Base-by-base conservation (phyloP, 2,113 vertebrate genomes). In the Megalops atlanticus region DNA sequence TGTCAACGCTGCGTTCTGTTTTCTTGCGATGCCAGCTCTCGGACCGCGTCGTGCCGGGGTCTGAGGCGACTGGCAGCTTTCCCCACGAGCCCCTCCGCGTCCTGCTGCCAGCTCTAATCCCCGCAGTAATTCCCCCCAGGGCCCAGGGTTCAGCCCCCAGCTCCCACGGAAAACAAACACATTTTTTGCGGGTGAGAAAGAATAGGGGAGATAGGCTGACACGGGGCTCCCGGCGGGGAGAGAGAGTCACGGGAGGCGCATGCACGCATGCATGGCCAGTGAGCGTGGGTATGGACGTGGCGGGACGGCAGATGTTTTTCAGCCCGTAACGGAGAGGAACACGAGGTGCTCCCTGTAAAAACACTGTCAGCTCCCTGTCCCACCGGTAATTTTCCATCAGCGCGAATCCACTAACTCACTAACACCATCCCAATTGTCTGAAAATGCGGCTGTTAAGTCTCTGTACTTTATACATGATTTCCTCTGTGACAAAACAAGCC, bases 341-440 rank as follows among this genome's bases (percentile, higher is more conserved):
- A 82, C n/a, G 86, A 86, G 40, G 88, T 83, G 85, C 88, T 83
- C 85, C 86, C 84, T 91, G 86, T 88, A 84, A 86, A 92, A 92
- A 92, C 92, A 91, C 80, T 89, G 89, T 91, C 89, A 87, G 84
- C 79, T 87, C 88, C 81, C 82, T 83, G 27, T 27, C 47, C 31
- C 33, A 64, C 74, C 80, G 71, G 83, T 86, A 83, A n/a, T 80
- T 87, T 87, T 86, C 85, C 74, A 85, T 76, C 68, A 76, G 38
- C 78, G 41, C 36, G 54, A 41, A 43, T 35, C 33, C 68, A 43
- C n/a, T 18, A 31, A 45, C 36, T 14, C 12, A 18, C 4, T n/a
- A 41, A 36, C 58, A 39, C 7, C 40, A 47, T 15, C 15, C 36
- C 43, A 71, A 2, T 31, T 8, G 11, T 64, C 12, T 11, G 58